A percentile compares a stretch with the other conserved stretches of the same genome.
These are phyloP conservation scores for Camelus dromedarius DNA, from an alignment of 2,113 vertebrate genomes.

Conservation along the genomic window DNA sequence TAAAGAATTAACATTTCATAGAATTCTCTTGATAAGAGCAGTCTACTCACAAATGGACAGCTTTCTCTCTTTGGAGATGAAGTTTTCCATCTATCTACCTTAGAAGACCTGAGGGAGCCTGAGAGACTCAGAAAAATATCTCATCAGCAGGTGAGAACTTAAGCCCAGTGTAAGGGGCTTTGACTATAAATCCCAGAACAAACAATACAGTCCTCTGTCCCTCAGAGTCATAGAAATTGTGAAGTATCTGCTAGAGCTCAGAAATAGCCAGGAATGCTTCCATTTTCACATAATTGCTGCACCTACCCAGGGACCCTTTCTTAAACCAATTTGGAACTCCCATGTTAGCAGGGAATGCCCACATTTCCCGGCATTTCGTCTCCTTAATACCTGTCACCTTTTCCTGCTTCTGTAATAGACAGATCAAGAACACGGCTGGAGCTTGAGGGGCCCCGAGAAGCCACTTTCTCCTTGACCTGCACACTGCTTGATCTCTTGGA, in stretches of 20 bases:
- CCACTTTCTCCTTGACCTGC: neutral
- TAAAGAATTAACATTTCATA: neutral
- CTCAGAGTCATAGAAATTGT: neutral
- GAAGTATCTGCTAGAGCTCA: neutral
- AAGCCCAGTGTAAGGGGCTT: neutral
- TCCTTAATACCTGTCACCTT: neutral
- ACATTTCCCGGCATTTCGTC: neutral
- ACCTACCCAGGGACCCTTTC: neutral
- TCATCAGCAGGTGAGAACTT: neutral
- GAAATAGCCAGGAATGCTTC: neutral
- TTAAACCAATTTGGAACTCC: neutral
- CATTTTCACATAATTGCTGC: neutral
- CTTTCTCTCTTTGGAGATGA: neutral
- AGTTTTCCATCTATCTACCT: neutral
- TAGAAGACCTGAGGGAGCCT: neutral
- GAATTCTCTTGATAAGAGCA: neutral
- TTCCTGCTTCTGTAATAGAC: neutral
- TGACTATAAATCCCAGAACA: neutral
- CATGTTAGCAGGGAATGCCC: neutral
- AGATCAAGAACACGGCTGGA: neutral
- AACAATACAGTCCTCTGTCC: neutral
- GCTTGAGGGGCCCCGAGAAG: neutral
- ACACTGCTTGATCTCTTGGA: slow-evolving; percentile 43
- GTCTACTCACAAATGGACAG: neutral
- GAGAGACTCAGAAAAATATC: neutral